Conservation (phyloP, 2,888 invertebrate genomes). For the Idaea straminata region DNA sequence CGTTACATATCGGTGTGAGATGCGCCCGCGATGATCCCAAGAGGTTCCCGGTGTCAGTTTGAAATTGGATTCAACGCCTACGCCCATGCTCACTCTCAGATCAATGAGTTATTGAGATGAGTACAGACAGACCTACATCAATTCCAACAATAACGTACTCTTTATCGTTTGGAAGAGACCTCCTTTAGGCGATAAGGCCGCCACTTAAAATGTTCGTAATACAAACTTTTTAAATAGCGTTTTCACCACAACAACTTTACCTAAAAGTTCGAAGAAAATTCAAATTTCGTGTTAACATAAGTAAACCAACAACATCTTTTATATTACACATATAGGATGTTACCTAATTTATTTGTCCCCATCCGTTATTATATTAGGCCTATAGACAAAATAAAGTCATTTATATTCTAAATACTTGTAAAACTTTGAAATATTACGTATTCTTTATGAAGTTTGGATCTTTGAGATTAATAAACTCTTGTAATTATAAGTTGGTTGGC, state of each 20-base stretch:
- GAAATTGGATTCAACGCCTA: slow-evolving; percentile 39
- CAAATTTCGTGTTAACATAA: too few relatives aligned
- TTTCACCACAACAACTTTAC: too few relatives aligned
- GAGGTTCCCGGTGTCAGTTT: slow-evolving; percentile 32
- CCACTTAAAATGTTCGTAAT: too few relatives aligned
- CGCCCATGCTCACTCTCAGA: slow-evolving; percentile 33
- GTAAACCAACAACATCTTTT: too few relatives aligned
- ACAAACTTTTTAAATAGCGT: too few relatives aligned
- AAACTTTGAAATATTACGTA: slow-evolving; percentile 31
- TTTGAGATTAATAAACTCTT: slow-evolving; percentile 33
- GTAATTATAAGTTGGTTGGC: slow-evolving; percentile 38
- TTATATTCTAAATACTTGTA: slow-evolving; percentile 32
- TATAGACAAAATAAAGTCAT: slow-evolving; percentile 17
- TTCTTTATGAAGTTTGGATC: slow-evolving; percentile 35
- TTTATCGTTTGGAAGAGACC: neutral
- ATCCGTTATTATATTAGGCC: neutral
- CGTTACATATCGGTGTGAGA: slow-evolving; percentile 25
- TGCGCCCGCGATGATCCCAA: slow-evolving; percentile 21
- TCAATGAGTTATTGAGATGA: slow-evolving; percentile 16
- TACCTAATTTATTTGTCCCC: neutral
- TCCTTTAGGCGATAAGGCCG: too few relatives aligned
- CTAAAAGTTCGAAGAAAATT: too few relatives aligned
- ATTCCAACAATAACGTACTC: slow-evolving; percentile 5
- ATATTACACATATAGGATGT: too few relatives aligned
- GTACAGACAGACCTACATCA: slow-evolving; percentile 13